Conservation (phyloP, 2,113 vertebrate species). For the Gobius niger region DNA sequence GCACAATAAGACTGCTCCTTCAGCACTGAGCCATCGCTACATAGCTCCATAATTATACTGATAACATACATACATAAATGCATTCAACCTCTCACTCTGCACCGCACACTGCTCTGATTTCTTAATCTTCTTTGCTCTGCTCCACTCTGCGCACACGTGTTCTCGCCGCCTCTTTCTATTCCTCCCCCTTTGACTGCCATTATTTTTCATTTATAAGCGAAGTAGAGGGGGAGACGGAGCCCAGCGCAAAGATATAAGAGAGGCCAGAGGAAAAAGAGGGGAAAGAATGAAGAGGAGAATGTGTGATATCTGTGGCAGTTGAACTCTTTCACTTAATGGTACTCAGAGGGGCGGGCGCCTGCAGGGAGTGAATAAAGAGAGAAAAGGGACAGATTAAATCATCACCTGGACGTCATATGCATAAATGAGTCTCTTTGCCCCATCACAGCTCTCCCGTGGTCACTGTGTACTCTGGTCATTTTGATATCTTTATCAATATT, state of each 20-base stretch:
- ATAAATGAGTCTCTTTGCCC: constrained; percentile 84
- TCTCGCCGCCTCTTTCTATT: constrained; percentile 68
- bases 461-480: constrained; percentile 64
- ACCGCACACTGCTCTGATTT: constrained; percentile 70
- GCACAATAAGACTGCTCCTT: constrained; percentile 76
- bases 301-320: constrained; percentile 77
- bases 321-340: constrained; percentile 89
- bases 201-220: constrained; percentile 82
- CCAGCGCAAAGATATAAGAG: constrained; percentile 16
- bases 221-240: constrained; percentile 34
- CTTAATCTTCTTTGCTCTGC: constrained; percentile 72
- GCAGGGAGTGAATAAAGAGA: constrained; percentile 67
- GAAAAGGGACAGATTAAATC: constrained; percentile 95
- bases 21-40: constrained; percentile 69
- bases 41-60: constrained; percentile 74
- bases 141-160: constrained; percentile 62
- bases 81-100: constrained; percentile 71
- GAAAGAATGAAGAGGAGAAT: constrained; percentile 12
- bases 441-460: constrained; percentile 90
- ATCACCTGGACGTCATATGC: constrained; percentile 82
- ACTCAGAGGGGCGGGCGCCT: constrained; percentile 82
- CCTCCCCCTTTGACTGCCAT: constrained; percentile 74
- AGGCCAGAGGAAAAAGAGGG: constrained; percentile 32
- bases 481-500: constrained; percentile 1
- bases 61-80: constrained; percentile 76